phyloP scores from a whole-genome alignment of 1,140 invertebrate genomes.

The Diachasma alloeum region DNA sequence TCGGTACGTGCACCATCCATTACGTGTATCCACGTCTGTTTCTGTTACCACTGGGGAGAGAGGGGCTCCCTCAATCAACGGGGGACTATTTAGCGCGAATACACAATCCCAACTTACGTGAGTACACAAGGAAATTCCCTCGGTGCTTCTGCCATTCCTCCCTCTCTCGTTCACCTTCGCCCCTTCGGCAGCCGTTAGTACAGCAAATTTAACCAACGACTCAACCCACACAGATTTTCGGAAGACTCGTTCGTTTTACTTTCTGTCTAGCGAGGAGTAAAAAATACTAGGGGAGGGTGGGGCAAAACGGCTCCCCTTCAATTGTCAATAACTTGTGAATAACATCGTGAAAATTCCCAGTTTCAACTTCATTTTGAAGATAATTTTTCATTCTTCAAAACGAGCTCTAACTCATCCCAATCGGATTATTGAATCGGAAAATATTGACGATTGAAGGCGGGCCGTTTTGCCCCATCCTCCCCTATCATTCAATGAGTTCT shows the following conservation, averaged over 20 bases:
- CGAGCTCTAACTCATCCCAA: too few relatives aligned
- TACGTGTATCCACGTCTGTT: not conserved
- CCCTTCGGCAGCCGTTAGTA: not conserved
- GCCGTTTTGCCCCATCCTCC: too few relatives aligned
- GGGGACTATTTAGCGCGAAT: constrained; percentile 18
- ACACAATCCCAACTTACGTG: constrained; percentile 13
- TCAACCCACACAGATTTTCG: not conserved
- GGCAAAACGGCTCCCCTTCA: too few relatives aligned
- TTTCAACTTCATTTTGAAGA: too few relatives aligned
- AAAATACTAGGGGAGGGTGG: too few relatives aligned
- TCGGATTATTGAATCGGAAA: too few relatives aligned
- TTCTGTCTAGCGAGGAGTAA: not conserved
- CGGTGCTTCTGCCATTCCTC: not conserved
- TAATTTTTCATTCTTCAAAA: too few relatives aligned
- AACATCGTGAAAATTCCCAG: too few relatives aligned
- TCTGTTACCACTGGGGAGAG: not conserved
- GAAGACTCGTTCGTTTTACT: not conserved
- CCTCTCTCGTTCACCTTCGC: not conserved
- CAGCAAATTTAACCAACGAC: not conserved
- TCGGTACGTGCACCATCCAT: not conserved
- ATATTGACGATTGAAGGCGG: too few relatives aligned
- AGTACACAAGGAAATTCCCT: constrained; percentile 4
- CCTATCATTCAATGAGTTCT: not conserved
- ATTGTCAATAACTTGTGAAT: too few relatives aligned
- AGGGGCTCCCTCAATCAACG: constrained; percentile 16